Percentiles rank a stretch among this genome's conserved stretches.
These are phyloP conservation scores for Sinhomidia bicolor DNA, from an alignment of 2,888 invertebrate species.

Conservation along the genomic window DNA sequence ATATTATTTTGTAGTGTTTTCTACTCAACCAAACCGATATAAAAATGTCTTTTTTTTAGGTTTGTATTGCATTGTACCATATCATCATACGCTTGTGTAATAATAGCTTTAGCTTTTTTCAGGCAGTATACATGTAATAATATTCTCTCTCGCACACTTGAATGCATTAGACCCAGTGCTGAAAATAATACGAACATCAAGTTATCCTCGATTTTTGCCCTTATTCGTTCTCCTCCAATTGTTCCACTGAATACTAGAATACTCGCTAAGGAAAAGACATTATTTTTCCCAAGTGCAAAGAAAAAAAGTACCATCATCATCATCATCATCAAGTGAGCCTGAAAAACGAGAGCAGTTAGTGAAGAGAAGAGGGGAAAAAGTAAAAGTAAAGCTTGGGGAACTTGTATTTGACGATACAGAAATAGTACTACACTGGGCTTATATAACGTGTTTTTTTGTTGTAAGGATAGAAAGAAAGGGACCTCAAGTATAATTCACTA, in stretches of 20 bases:
- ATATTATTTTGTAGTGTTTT: too few species aligned
- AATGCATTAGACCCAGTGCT: background rate
- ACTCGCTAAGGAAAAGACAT: slow-evolving; percentile 50
- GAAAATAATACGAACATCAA: background rate
- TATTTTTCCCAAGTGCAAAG: slow-evolving; percentile 70
- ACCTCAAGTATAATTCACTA: background rate
- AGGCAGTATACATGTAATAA: too few species aligned
- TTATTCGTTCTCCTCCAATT: slow-evolving; percentile 34
- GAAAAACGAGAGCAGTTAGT: slow-evolving; percentile 41
- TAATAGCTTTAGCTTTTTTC: too few species aligned
- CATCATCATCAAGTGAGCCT: slow-evolving; percentile 53
- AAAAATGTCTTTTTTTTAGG: too few species aligned
- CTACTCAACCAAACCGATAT: too few species aligned
- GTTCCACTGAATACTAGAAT: slow-evolving; percentile 40
- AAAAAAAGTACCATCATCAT: too few species aligned
- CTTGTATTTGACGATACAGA: background rate
- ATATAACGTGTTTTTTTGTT: background rate
- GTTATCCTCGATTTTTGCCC: background rate
- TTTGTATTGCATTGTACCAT: too few species aligned
- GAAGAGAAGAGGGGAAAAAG: background rate
- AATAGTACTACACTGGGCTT: background rate
- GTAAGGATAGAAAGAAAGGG: background rate
- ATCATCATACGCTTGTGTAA: too few species aligned
- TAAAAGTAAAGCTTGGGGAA: background rate
- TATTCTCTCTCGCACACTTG: background rate